Percentiles rank a stretch among this genome's conserved stretches.
Conservation (phyloP, 2,888 invertebrate species). For the Acanthococcus lagerstroemiae region DNA sequence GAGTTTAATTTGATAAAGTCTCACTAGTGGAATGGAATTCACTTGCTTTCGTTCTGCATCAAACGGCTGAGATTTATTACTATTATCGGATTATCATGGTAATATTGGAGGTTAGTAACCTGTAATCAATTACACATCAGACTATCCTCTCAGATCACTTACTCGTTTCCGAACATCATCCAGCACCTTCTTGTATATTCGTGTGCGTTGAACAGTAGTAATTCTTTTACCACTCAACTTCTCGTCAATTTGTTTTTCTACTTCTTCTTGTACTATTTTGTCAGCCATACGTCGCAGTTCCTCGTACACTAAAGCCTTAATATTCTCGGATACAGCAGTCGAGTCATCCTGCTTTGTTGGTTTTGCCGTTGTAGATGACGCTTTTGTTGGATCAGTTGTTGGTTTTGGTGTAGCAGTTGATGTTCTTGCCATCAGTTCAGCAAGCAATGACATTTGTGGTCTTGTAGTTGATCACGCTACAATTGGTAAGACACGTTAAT, state of each 20-base stretch:
- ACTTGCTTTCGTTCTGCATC: too few relatives aligned
- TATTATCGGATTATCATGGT: not conserved
- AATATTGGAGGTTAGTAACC: not conserved
- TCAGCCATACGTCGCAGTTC: not conserved
- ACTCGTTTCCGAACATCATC: slow-evolving; percentile 9
- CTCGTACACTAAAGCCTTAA: slow-evolving; percentile 2
- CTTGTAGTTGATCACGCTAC: too few relatives aligned
- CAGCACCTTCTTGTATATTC: slow-evolving; percentile 2
- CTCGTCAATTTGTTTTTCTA: slow-evolving; percentile 11
- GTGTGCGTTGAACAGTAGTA: not conserved
- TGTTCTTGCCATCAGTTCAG: too few relatives aligned
- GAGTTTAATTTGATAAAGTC: too few relatives aligned
- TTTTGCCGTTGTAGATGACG: too few relatives aligned
- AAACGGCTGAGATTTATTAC: not conserved
- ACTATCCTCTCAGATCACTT: not conserved
- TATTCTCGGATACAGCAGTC: too few relatives aligned
- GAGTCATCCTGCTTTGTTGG: too few relatives aligned
- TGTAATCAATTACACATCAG: not conserved
- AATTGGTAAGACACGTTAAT: too few relatives aligned
- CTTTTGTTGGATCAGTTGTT: too few relatives aligned
- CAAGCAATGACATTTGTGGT: too few relatives aligned
- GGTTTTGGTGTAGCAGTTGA: too few relatives aligned
- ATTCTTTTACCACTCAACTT: slow-evolving; percentile 6
- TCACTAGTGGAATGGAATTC: too few relatives aligned
- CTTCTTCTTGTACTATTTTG: slow-evolving; percentile 9